phyloP scores from a whole-genome alignment of 2,888 invertebrate genomes.

The Pediacus dermestoides region DNA sequence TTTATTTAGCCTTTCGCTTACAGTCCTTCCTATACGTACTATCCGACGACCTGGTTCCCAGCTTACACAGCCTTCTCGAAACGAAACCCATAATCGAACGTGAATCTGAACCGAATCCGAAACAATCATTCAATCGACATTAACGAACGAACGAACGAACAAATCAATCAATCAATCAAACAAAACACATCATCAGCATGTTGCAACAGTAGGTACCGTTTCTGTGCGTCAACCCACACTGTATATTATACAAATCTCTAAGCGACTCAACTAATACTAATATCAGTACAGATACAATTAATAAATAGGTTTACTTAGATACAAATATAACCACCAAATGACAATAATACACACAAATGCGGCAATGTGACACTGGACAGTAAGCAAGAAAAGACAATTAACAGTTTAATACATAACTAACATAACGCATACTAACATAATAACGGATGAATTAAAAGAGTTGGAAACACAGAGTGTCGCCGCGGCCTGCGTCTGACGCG shows the following conservation, averaged over 20 bases:
- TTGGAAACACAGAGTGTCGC: slow-evolving; percentile 38
- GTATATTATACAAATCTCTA: slow-evolving; percentile 39
- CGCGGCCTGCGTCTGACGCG: slow-evolving; percentile 19
- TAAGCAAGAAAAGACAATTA: slow-evolving; percentile 48
- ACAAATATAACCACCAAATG: slow-evolving; percentile 50
- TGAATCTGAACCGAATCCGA: slow-evolving; percentile 41
- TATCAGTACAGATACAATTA: slow-evolving; percentile 46
- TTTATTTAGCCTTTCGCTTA: slow-evolving; percentile 14
- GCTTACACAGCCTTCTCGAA: slow-evolving; percentile 44
- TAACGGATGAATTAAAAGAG: slow-evolving; percentile 32
- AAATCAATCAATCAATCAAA: slow-evolving; percentile 30
- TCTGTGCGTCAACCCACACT: slow-evolving; percentile 28
- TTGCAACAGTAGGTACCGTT: slow-evolving; percentile 19
- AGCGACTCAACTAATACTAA: slow-evolving; percentile 47
- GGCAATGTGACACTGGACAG: slow-evolving; percentile 51
- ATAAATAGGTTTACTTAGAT: slow-evolving; percentile 47
- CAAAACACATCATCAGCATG: slow-evolving; percentile 2
- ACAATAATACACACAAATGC: slow-evolving; percentile 51
- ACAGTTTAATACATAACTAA: slow-evolving; percentile 32
- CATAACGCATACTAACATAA: slow-evolving; percentile 27
- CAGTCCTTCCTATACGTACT: slow-evolving; percentile 31
- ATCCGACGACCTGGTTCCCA: slow-evolving; percentile 47
- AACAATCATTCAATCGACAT: slow-evolving; percentile 38
- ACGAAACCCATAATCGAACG: slow-evolving; percentile 40
- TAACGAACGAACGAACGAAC: slow-evolving; percentile 38